These are phyloP conservation scores for Dissostichus mawsoni DNA, from an alignment of 2,113 vertebrate species.

Conservation along the genomic window DNA sequence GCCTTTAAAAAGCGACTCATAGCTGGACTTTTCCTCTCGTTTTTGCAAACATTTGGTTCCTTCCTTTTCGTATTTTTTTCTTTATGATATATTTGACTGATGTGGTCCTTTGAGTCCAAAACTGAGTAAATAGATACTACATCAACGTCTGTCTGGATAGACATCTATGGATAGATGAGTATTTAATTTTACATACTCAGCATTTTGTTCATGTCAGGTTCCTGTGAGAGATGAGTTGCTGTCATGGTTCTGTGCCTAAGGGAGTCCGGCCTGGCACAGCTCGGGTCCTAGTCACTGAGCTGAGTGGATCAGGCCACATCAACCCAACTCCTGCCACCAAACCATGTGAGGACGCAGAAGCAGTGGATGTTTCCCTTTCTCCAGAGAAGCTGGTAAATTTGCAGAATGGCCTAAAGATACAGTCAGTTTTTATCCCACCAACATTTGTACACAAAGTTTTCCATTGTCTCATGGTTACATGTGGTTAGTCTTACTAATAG, in stretches of 20 bases:
- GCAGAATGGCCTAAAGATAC: background rate
- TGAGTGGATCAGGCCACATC: constrained; percentile 79
- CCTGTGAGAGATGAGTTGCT: constrained; percentile 60
- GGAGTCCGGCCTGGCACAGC: constrained; percentile 68
- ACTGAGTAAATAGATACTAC: too few species aligned
- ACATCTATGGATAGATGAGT: too few species aligned
- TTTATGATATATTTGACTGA: too few species aligned
- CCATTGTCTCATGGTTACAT: background rate
- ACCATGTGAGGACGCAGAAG: constrained; percentile 61
- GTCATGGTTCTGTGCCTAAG: constrained; percentile 11
- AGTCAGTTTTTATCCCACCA: background rate
- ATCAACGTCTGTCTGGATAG: too few species aligned
- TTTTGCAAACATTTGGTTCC: too few species aligned
- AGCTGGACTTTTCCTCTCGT: too few species aligned
- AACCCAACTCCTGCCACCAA: constrained; percentile 83
- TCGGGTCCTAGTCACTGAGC: constrained; percentile 83
- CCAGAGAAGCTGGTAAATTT: constrained; percentile 85
- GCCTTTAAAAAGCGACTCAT: too few species aligned
- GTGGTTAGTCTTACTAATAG: background rate
- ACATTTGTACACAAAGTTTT: background rate
- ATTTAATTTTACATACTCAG: too few species aligned
- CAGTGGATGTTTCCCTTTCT: constrained; percentile 84
- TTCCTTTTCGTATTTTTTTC: too few species aligned
- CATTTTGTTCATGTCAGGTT: constrained; percentile 9
- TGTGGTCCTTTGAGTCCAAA: too few species aligned